These are phyloP conservation scores for Xestobium rufovillosum DNA, from an alignment of 2,888 invertebrate species.

Conservation along the genomic window DNA sequence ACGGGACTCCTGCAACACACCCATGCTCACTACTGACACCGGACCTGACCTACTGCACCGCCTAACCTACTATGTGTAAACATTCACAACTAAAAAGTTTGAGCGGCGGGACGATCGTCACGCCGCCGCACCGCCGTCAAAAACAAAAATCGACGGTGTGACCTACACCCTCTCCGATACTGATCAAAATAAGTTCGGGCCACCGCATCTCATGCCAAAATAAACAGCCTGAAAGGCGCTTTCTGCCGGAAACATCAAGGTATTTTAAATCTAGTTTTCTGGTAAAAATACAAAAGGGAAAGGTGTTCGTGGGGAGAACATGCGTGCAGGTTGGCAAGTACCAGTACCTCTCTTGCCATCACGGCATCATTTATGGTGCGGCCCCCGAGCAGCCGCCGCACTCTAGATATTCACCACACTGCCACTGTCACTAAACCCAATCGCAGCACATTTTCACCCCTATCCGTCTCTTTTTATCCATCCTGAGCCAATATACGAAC, in stretches of 20 bases:
- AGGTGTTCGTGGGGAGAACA: too few species aligned
- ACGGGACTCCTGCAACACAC: conserved; percentile 74
- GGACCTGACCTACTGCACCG: conserved; percentile 37
- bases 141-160: too few species aligned
- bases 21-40: conserved; percentile 7
- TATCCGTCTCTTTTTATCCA: conserved; percentile 39
- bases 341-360: conserved; percentile 66
- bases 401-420: conserved; percentile 28
- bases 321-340: conserved; percentile 32
- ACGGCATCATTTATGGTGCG: conserved; percentile 61
- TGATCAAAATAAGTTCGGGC: too few species aligned
- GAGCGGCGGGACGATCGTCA: conserved; percentile 19
- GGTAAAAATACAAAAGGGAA: too few species aligned
- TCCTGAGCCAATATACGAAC: conserved; percentile 37
- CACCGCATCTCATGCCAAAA: too few species aligned
- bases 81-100: conserved; percentile 16
- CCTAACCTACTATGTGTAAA: conserved; percentile 22
- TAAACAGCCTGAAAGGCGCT: too few species aligned
- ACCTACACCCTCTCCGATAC: too few species aligned
- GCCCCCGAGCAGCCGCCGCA: conserved; percentile 39
- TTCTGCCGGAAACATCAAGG: too few species aligned
- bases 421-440: conserved; percentile 34
- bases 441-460: conserved; percentile 35
- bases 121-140: conserved; percentile 19
- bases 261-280: too few species aligned